These are phyloP conservation scores for Hybos culiciformis DNA, from an alignment of 2,888 invertebrate species.

Conservation along the genomic window DNA sequence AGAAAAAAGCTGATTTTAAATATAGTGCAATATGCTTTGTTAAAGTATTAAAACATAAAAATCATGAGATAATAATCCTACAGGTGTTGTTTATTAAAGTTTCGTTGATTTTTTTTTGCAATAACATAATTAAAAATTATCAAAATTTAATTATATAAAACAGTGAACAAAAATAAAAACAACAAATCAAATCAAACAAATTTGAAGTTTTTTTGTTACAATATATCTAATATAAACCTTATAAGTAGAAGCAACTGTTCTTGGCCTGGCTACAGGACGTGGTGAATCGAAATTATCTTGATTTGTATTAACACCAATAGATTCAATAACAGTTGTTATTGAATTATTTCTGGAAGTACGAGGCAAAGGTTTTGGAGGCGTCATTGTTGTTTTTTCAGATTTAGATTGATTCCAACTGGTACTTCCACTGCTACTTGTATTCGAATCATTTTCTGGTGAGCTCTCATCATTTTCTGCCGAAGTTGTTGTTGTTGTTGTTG, in stretches of 20 bases:
- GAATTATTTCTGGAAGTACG: constrained; percentile 58
- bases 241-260: constrained; percentile 60
- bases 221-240: constrained; percentile 44
- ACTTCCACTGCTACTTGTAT: constrained; percentile 32
- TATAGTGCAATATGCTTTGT: too few species aligned
- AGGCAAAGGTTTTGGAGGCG: constrained; percentile 68
- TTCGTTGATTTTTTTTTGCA: too few species aligned
- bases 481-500: constrained; percentile 17
- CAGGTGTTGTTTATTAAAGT: too few species aligned
- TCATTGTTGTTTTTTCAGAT: constrained; percentile 25
- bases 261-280: constrained; percentile 52
- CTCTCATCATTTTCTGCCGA: constrained; percentile 31
- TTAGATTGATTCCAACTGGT: constrained; percentile 31
- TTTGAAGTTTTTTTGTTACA: neutral
- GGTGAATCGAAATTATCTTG: constrained; percentile 4
- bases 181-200: constrained; percentile 4
- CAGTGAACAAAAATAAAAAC: neutral
- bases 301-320: constrained; percentile 7
- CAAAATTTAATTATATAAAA: neutral
- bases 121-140: too few species aligned
- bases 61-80: too few species aligned
- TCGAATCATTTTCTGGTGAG: constrained; percentile 12
- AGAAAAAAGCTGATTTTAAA: too few species aligned
- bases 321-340: constrained; percentile 47
- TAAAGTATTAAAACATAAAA: too few species aligned